A percentile compares a stretch with the other conserved stretches of the same genome.
Conservation (phyloP, 2,888 invertebrate species). For the Acutogordius australiensis region DNA sequence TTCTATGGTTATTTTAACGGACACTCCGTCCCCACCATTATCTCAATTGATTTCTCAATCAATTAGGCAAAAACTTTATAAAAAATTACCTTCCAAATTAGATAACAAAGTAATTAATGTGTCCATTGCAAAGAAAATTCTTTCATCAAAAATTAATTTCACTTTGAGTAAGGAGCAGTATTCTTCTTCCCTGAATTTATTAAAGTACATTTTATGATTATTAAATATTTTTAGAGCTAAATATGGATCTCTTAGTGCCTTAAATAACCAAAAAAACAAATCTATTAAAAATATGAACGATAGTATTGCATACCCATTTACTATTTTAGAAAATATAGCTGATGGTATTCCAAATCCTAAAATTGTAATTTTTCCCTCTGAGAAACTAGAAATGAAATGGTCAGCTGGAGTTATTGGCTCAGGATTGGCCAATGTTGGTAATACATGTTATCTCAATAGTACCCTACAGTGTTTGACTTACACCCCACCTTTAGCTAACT, state of each 20-base stretch:
- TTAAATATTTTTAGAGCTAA: conserved; percentile 6
- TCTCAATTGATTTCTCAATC: background rate
- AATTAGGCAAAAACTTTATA: background rate
- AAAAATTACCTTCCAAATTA: background rate
- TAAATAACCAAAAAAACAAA: too few relatives aligned
- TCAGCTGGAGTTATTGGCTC: background rate
- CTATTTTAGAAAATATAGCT: background rate
- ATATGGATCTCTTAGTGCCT: background rate
- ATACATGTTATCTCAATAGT: conserved; percentile 93
- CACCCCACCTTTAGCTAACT: conserved; percentile 8
- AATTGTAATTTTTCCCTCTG: background rate
- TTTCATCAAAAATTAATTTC: background rate
- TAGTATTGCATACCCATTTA: background rate
- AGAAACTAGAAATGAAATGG: background rate
- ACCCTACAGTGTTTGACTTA: conserved; percentile 60
- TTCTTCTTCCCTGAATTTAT: background rate
- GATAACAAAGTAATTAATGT: background rate
- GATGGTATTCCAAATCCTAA: background rate
- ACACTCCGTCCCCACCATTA: background rate
- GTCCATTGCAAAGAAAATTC: background rate
- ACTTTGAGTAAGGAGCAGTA: background rate
- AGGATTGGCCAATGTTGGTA: conserved; percentile 31
- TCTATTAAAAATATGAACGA: background rate
- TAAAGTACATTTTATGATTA: background rate
- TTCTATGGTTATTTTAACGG: background rate